These are phyloP conservation scores for Prostheceraeus crozeri DNA, from an alignment of 2,888 invertebrate species.

Conservation along the genomic window DNA sequence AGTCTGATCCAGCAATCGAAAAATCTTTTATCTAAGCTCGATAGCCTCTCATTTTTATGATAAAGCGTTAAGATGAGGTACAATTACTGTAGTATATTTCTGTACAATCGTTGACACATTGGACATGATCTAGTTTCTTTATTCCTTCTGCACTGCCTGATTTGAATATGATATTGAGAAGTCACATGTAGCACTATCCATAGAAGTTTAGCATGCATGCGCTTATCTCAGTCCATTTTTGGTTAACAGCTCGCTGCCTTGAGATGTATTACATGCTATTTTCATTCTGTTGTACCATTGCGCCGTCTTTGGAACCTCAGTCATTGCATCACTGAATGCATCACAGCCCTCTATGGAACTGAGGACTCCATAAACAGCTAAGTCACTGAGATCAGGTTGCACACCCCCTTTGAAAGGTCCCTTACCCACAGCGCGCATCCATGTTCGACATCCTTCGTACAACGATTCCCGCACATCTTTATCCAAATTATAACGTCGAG, in stretches of 20 bases:
- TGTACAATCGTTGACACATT: too few relatives aligned
- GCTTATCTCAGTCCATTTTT: too few relatives aligned
- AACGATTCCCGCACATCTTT: slow-evolving; percentile 80
- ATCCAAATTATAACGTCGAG: slow-evolving; percentile 65
- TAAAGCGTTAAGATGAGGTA: too few relatives aligned
- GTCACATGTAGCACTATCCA: too few relatives aligned
- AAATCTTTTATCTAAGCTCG: too few relatives aligned
- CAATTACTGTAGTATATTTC: too few relatives aligned
- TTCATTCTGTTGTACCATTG: slow-evolving; percentile 67
- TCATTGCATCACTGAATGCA: slow-evolving; percentile 73
- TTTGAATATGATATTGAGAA: too few relatives aligned
- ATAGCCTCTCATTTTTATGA: too few relatives aligned
- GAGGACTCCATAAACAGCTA: slow-evolving; percentile 79
- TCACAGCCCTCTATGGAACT: slow-evolving; percentile 84
- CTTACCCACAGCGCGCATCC: slow-evolving; percentile 64
- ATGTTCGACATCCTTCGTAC: slow-evolving; percentile 76
- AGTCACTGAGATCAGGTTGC: slow-evolving; percentile 79
- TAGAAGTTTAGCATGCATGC: too few relatives aligned
- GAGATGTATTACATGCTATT: not conserved
- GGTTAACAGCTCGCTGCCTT: not conserved
- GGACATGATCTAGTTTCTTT: too few relatives aligned
- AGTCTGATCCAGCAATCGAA: too few relatives aligned
- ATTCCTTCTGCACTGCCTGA: too few relatives aligned
- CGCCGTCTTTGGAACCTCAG: slow-evolving; percentile 66
- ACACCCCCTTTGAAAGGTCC: slow-evolving; percentile 76